Conservation (phyloP, 2,888 invertebrate species). For the Agrochola circellaris region DNA sequence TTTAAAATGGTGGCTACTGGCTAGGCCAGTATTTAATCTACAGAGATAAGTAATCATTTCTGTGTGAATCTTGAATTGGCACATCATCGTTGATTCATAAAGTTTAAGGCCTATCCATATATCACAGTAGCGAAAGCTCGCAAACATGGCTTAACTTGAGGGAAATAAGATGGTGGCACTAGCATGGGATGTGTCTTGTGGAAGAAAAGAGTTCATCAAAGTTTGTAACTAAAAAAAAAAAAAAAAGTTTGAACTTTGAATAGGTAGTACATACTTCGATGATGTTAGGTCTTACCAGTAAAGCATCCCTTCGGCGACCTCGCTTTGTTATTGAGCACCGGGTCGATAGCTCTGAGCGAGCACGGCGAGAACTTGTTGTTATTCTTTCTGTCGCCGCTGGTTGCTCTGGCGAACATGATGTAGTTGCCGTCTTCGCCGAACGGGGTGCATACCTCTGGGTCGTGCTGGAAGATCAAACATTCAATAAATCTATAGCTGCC, state of each 20-base stretch:
- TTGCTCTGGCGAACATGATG: conserved; percentile 99
- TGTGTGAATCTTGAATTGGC: background rate
- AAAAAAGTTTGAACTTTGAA: background rate
- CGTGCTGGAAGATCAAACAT: conserved; percentile 92
- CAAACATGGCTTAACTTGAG: background rate
- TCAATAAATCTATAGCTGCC: background rate
- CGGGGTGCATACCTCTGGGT: conserved; percentile 98
- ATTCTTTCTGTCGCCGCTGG: conserved; percentile 99
- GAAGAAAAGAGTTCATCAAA: background rate
- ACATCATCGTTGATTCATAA: background rate
- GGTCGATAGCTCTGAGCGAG: conserved; percentile 97
- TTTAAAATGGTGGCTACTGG: background rate
- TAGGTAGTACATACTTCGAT: too few species aligned
- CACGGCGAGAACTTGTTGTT: conserved; percentile 99
- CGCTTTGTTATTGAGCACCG: conserved; percentile 97
- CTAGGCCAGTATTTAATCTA: background rate
- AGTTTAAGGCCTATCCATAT: background rate
- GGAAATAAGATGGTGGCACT: background rate
- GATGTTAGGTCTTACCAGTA: conserved; percentile 91
- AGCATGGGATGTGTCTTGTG: background rate
- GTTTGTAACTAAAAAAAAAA: background rate
- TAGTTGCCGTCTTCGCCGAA: conserved; percentile 99
- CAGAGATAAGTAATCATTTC: background rate
- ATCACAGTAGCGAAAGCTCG: background rate
- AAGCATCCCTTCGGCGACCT: conserved; percentile 97